These are phyloP conservation scores for Saxidomus purpurata DNA, from an alignment of 1,140 invertebrate genomes.

Conservation along the genomic window DNA sequence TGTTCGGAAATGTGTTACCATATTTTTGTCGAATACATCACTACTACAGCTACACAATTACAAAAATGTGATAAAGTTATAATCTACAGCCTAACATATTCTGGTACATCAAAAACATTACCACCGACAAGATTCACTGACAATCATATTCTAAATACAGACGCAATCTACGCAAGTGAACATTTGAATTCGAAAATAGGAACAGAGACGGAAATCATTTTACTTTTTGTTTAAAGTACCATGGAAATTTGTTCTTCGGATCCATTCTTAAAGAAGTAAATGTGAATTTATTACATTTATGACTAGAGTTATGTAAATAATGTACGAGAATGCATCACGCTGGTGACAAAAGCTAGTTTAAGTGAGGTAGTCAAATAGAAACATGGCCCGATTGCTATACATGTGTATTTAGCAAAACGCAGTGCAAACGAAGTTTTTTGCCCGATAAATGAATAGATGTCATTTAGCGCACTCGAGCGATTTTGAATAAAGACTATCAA, in stretches of 20 bases:
- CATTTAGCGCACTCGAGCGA: no score
- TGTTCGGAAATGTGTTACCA: slow-evolving; percentile 69
- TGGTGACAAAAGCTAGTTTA: background rate
- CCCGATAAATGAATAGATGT: no score
- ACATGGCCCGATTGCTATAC: background rate
- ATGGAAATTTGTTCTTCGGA: no score
- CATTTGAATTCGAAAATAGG: no score
- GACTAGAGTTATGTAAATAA: slow-evolving; percentile 18
- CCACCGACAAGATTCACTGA: background rate
- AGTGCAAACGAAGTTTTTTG: no score
- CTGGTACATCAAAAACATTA: slow-evolving; percentile 41
- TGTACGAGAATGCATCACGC: slow-evolving; percentile 31
- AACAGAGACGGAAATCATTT: no score
- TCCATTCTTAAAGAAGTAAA: no score
- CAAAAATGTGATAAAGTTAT: slow-evolving; percentile 13
- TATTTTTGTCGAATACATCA: slow-evolving; percentile 15
- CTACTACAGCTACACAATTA: slow-evolving; percentile 28
- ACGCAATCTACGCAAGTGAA: no score
- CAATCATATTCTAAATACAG: background rate
- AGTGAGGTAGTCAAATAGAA: slow-evolving; percentile 46
- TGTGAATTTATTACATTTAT: background rate
- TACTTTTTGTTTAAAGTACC: no score
- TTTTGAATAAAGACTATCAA: no score
- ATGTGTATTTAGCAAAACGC: background rate
- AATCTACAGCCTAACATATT: slow-evolving; percentile 1